Percentiles rank a stretch among this genome's conserved stretches.
phyloP scores from a whole-genome alignment of 2,113 vertebrate genomes.

The Gambusia affinis region DNA sequence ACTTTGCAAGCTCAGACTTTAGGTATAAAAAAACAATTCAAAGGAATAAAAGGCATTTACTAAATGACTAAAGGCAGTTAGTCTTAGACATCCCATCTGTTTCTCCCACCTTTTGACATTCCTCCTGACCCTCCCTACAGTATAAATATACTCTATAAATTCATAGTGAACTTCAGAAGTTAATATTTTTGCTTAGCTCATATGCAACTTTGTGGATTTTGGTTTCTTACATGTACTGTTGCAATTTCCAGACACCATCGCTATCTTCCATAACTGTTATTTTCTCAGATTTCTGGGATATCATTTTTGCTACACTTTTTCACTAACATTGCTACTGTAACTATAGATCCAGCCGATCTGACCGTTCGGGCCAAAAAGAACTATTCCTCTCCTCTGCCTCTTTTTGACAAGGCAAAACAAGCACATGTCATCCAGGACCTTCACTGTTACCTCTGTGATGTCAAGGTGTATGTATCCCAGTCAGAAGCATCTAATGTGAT shows the following conservation, averaged over 20 bases:
- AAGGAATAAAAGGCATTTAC: no score
- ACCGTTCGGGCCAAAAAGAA: constrained; percentile 73
- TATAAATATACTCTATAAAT: no score
- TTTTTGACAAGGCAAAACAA: constrained; percentile 79
- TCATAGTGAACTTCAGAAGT: no score
- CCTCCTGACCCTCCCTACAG: no score
- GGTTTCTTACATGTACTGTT: neutral
- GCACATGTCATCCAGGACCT: constrained; percentile 79
- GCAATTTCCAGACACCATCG: neutral
- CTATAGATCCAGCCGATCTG: constrained; percentile 77
- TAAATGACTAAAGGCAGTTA: no score
- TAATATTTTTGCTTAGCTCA: no score
- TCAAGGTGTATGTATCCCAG: constrained; percentile 74
- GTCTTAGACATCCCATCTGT: no score
- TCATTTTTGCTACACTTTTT: constrained; percentile 73
- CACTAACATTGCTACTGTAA: constrained; percentile 67
- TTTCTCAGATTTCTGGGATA: constrained; percentile 61
- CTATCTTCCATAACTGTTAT: constrained; percentile 67
- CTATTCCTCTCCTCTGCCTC: constrained; percentile 69
- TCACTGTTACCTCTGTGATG: constrained; percentile 80
- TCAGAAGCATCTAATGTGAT: neutral
- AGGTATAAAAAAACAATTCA: no score
- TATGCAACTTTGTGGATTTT: neutral
- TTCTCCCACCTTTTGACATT: no score
- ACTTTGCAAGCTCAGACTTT: neutral